These are phyloP conservation scores for Globodera rostochiensis DNA, from an alignment of 1,140 invertebrate genomes.

Conservation along the genomic window DNA sequence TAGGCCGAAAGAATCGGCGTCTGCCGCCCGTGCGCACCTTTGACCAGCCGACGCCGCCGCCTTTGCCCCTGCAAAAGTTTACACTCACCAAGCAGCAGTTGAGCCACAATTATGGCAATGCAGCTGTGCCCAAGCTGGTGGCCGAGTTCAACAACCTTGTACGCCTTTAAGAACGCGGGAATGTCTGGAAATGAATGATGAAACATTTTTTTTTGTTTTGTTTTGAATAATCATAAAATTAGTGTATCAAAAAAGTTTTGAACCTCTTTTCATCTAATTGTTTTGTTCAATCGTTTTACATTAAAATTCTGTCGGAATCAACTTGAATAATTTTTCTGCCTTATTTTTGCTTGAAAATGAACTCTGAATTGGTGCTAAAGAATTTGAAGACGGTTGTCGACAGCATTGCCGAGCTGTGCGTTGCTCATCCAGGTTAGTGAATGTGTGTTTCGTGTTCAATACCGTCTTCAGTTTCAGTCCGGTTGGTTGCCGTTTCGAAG, in stretches of 20 bases:
- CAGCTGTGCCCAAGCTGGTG: conserved; percentile 33
- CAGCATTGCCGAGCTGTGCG: neutral
- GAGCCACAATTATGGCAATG: conserved; percentile 34
- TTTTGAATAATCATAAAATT: no score
- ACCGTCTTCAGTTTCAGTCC: neutral
- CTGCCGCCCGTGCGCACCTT: conserved; percentile 68
- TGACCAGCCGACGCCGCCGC: conserved; percentile 40
- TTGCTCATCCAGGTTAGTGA: neutral
- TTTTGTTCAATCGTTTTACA: no score
- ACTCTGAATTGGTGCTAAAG: conserved; percentile 17
- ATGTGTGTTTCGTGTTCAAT: neutral
- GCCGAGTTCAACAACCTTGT: conserved; percentile 24
- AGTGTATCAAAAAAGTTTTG: no score
- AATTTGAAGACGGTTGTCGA: conserved; percentile 33
- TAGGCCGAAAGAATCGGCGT: conserved; percentile 81
- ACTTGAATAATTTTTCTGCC: no score
- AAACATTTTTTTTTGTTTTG: no score
- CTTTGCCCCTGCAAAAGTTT: conserved; percentile 50
- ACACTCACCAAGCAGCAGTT: conserved; percentile 52
- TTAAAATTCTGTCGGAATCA: no score
- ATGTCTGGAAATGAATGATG: no score
- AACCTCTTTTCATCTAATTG: no score
- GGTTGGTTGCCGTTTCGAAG: conserved; percentile 26
- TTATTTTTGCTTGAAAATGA: conserved; percentile 13
- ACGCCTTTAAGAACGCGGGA: neutral